phyloP scores from a whole-genome alignment of 2,113 vertebrate genomes.

The Dryoscopus gambensis region DNA sequence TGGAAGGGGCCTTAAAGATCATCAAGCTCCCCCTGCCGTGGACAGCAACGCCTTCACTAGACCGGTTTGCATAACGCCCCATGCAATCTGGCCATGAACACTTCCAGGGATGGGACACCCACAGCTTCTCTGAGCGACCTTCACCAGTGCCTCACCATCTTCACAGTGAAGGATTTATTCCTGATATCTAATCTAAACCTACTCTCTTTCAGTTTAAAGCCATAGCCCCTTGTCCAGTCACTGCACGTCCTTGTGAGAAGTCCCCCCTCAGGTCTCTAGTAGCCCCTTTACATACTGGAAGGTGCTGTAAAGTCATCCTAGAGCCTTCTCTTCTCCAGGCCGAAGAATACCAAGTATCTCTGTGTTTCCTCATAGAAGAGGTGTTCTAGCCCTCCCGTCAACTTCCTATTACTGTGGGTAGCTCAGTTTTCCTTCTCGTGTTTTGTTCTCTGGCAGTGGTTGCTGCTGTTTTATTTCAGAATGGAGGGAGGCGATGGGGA shows the following conservation, averaged over 20 bases:
- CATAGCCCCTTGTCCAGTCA: background rate
- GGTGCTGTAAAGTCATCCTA: background rate
- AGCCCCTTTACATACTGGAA: background rate
- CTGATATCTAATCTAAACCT: background rate
- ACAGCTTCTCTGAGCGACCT: background rate
- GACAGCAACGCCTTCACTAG: background rate
- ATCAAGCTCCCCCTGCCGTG: background rate
- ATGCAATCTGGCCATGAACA: background rate
- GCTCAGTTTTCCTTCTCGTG: background rate
- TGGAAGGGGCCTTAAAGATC: background rate
- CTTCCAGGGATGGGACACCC: background rate
- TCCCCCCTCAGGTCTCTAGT: background rate
- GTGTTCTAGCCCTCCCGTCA: background rate
- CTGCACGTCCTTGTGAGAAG: background rate
- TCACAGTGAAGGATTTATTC: background rate
- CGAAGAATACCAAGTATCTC: background rate
- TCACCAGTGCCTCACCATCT: background rate
- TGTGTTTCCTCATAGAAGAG: background rate
- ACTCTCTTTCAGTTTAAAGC: background rate
- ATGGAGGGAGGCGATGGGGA: background rate
- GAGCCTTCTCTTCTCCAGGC: background rate
- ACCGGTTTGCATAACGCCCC: background rate
- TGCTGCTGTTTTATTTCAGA: background rate
- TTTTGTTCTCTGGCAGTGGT: background rate
- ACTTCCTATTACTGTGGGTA: fast-evolving